Percentiles rank a stretch among this genome's conserved stretches.
Evolutionary conservation across 2,888 invertebrate species (phyloP).

Genomic region (Dynastes tityus): DNA sequence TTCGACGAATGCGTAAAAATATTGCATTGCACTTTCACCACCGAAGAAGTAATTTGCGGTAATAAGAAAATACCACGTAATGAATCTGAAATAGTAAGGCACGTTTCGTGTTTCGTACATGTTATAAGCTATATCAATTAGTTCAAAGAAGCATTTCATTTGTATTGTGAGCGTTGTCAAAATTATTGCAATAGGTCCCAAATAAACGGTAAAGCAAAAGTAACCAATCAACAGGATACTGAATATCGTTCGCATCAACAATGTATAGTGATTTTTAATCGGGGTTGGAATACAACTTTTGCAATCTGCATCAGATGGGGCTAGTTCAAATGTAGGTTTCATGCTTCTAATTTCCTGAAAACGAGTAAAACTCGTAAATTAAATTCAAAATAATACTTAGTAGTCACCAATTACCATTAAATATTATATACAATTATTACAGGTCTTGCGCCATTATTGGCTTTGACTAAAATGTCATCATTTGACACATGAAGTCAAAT

Average conservation of each 20-base stretch:
- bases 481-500: not conserved
- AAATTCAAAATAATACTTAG: not conserved
- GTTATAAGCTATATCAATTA: constrained; percentile 97
- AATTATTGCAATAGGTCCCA: constrained; percentile 95
- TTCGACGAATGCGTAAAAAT: constrained; percentile 91
- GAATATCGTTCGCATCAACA: constrained; percentile 91
- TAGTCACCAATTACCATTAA: not conserved
- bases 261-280: constrained; percentile 19
- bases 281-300: not conserved
- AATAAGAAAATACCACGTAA: constrained; percentile 98
- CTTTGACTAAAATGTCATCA: not conserved
- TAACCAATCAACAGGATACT: constrained; percentile 93
- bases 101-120: constrained; percentile 96
- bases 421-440: not conserved
- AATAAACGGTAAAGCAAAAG: constrained; percentile 92
- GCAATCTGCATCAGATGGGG: not conserved
- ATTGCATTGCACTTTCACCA: constrained; percentile 96
- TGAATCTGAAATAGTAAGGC: constrained; percentile 93
- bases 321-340: not conserved
- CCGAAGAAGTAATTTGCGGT: constrained; percentile 99
- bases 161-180: constrained; percentile 94
- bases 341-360: not conserved
- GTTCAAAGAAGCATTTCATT: constrained; percentile 99
- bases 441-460: not conserved
- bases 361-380: too few relatives aligned